Conservation (phyloP, 2,113 vertebrate genomes). For the Theropithecus gelada region DNA sequence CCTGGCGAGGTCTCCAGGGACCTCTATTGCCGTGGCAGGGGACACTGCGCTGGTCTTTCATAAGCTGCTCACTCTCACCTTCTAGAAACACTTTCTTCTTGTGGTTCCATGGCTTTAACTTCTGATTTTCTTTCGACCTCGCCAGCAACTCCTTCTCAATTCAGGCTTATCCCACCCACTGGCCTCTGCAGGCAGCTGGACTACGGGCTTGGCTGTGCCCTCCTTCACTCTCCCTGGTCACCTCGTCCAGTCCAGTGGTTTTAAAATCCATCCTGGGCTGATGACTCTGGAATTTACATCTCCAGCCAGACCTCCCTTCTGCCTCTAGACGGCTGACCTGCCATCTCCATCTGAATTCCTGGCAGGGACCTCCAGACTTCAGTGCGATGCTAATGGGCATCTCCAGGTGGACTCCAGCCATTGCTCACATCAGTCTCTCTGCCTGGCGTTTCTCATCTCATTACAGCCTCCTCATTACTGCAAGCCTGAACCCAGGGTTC, state of each 20-base stretch:
- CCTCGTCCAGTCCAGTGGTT: not conserved
- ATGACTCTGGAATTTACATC: not conserved
- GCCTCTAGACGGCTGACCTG: not conserved
- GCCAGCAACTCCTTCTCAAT: not conserved
- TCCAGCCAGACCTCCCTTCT: not conserved
- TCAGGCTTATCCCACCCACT: not conserved
- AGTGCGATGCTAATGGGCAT: not conserved
- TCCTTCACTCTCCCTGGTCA: not conserved
- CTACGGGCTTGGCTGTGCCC: not conserved
- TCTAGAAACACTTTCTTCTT: not conserved
- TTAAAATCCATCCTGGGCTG: not conserved
- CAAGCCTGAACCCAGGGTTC: not conserved
- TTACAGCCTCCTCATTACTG: not conserved
- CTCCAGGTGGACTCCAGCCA: not conserved
- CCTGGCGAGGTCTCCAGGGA: not conserved
- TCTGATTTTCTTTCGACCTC: not conserved
- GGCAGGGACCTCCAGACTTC: not conserved
- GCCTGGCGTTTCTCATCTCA: not conserved
- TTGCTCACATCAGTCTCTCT: not conserved
- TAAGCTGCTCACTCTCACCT: not conserved
- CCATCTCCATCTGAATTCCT: not conserved
- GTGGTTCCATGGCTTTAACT: not conserved
- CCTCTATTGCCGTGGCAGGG: rapidly evolving
- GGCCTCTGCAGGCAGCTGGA: not conserved
- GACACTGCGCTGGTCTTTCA: not conserved